Evolutionary conservation across 2,113 vertebrate genomes (phyloP).

Genomic region (Pteruthius melanotis): DNA sequence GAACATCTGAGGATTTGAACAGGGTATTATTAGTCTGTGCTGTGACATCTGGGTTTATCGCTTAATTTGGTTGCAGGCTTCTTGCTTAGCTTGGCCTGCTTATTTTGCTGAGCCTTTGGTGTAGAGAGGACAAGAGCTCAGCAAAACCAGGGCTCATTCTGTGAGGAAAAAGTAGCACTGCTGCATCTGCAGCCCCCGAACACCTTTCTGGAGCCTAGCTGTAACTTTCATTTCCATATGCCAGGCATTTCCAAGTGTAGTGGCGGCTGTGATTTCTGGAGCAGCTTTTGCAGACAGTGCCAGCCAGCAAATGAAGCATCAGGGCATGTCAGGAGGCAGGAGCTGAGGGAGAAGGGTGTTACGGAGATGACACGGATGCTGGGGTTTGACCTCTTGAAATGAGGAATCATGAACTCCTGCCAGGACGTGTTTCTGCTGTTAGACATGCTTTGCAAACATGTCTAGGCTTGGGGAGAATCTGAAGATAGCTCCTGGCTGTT

Average conservation of each 20-base stretch:
- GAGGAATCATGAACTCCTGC: background rate
- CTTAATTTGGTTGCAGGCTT: background rate
- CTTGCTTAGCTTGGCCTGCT: background rate
- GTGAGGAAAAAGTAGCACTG: background rate
- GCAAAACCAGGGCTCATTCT: background rate
- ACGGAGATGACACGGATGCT: background rate
- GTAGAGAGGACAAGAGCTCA: background rate
- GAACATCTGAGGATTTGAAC: background rate
- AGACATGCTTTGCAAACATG: constrained; percentile 2
- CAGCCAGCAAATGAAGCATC: background rate
- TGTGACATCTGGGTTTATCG: background rate
- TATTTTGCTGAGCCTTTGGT: background rate
- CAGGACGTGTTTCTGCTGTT: background rate
- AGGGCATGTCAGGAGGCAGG: background rate
- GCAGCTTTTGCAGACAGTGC: background rate
- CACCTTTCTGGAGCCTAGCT: background rate
- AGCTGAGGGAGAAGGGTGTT: background rate
- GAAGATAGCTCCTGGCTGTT: background rate
- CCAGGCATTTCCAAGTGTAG: background rate
- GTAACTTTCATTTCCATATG: background rate
- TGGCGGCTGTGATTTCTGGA: background rate
- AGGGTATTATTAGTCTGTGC: background rate
- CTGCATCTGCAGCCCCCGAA: background rate
- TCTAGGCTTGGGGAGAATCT: background rate
- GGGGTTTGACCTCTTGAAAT: background rate